Percentiles rank a stretch among this genome's conserved stretches.
Conservation (phyloP, 2,888 invertebrate species). For the Drosophila pseudotakahashii region DNA sequence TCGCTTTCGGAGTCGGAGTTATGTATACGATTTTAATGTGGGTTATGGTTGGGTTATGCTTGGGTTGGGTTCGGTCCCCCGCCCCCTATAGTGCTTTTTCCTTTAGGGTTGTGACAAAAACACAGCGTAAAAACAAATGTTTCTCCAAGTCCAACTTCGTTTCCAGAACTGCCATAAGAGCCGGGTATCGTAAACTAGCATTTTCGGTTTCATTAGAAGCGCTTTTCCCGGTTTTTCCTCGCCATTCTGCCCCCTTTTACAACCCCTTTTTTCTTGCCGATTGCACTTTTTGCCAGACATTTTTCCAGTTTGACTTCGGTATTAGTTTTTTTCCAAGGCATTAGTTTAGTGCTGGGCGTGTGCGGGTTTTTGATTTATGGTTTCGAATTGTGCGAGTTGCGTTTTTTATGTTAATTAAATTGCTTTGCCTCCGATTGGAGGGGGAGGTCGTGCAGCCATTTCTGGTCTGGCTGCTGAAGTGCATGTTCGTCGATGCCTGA, state of each 20-base stretch:
- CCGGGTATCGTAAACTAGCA: conserved; percentile 23
- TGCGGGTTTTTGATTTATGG: conserved; percentile 70
- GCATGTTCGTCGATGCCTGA: conserved; percentile 36
- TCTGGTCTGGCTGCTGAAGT: conserved; percentile 14
- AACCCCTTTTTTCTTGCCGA: conserved; percentile 12
- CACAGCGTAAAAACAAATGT: conserved; percentile 30
- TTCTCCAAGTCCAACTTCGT: conserved; percentile 14
- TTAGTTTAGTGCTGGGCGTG: conserved; percentile 59
- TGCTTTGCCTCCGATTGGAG: conserved; percentile 33
- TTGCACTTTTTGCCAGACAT: conserved; percentile 32
- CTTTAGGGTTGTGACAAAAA: conserved; percentile 19
- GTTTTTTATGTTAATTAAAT: conserved; percentile 77
- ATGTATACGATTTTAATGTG: conserved; percentile 7
- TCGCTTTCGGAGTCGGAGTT: background rate
- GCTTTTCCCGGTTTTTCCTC: conserved; percentile 10
- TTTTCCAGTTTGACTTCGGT: conserved; percentile 24
- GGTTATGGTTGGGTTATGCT: background rate
- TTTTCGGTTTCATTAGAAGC: conserved; percentile 39
- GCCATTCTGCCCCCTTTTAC: background rate
- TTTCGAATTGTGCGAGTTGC: conserved; percentile 55
- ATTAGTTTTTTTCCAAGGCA: conserved; percentile 33
- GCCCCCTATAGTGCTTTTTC: background rate
- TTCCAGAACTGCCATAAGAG: conserved; percentile 34
- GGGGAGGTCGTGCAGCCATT: conserved; percentile 8
- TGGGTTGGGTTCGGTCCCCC: conserved; percentile 7